Conservation (phyloP, 2,113 vertebrate genomes). For the Ammodytes dubius region DNA sequence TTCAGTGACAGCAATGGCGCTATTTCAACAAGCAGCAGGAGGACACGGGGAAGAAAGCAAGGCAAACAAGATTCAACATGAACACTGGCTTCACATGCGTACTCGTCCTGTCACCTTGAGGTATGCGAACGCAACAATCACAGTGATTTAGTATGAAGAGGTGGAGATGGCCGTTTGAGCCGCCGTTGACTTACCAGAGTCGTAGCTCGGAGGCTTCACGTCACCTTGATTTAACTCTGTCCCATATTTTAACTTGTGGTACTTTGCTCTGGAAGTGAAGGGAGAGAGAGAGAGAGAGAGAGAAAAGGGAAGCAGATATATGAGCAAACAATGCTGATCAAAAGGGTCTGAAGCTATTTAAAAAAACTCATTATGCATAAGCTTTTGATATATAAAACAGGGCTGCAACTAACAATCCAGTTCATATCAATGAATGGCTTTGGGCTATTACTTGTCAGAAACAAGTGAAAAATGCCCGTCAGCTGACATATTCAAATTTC, state of each 20-base stretch:
- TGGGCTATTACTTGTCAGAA: neutral
- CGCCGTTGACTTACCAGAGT: slow-evolving; percentile 91
- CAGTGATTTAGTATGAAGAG: slow-evolving; percentile 48
- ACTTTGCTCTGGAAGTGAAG: slow-evolving; percentile 90
- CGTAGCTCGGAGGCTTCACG: slow-evolving; percentile 97
- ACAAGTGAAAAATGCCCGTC: neutral
- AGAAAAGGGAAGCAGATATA: slow-evolving; percentile 32
- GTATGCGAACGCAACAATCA: slow-evolving; percentile 63
- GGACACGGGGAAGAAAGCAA: slow-evolving; percentile 38
- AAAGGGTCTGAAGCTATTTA: slow-evolving; percentile 38
- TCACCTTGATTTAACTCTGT: slow-evolving; percentile 99
- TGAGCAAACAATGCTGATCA: slow-evolving; percentile 34
- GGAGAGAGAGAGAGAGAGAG: slow-evolving; percentile 25
- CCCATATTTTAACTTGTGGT: slow-evolving; percentile 99
- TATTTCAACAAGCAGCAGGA: slow-evolving; percentile 32
- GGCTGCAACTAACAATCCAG: neutral
- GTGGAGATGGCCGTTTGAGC: slow-evolving; percentile 17
- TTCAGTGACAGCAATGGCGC: neutral
- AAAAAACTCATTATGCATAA: slow-evolving; percentile 46
- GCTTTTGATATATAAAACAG: slow-evolving; percentile 15
- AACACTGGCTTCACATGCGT: slow-evolving; percentile 23
- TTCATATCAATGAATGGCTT: neutral
- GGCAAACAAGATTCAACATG: slow-evolving; percentile 72
- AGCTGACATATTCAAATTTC: neutral
- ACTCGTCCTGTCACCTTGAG: slow-evolving; percentile 49